phyloP scores from a whole-genome alignment of 2,888 invertebrate species.

The Sinodicranocentrus sp. region DNA sequence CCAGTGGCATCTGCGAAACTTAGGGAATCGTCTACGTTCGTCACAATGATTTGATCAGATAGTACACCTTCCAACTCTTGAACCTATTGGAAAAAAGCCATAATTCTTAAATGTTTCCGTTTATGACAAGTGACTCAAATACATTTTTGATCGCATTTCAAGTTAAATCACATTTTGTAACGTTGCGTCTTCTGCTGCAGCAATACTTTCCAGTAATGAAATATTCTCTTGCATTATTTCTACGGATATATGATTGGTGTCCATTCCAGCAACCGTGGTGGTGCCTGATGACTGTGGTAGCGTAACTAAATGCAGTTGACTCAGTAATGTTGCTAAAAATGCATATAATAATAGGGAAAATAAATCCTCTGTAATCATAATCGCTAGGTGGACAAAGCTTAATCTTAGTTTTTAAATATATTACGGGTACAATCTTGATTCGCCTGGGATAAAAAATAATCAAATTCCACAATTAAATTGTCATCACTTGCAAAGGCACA shows the following conservation, averaged over 20 bases:
- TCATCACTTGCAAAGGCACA: slow-evolving; percentile 85
- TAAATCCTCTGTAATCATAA: too few relatives aligned
- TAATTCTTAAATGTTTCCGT: too few relatives aligned
- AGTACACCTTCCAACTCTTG: slow-evolving; percentile 75
- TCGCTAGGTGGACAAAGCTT: too few relatives aligned
- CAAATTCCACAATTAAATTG: slow-evolving; percentile 82
- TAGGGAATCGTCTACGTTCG: slow-evolving; percentile 73
- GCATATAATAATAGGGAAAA: too few relatives aligned
- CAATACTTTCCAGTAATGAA: slow-evolving; percentile 75
- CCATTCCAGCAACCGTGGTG: slow-evolving; percentile 66
- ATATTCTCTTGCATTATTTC: slow-evolving; percentile 76
- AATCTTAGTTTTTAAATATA: too few relatives aligned
- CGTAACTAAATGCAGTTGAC: slow-evolving; percentile 71
- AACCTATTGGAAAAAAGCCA: slow-evolving; percentile 58
- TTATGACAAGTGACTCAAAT: neutral
- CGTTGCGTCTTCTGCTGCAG: slow-evolving; percentile 71
- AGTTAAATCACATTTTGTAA: slow-evolving; percentile 64
- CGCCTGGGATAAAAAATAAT: slow-evolving; percentile 79
- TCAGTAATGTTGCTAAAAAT: slow-evolving; percentile 68
- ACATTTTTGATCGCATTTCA: neutral
- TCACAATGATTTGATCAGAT: slow-evolving; percentile 75
- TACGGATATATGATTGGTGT: slow-evolving; percentile 73
- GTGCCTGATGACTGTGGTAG: slow-evolving; percentile 52
- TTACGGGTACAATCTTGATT: slow-evolving; percentile 59
- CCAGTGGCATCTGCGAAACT: slow-evolving; percentile 70